A percentile compares a stretch with the other conserved stretches of the same genome.
These are phyloP conservation scores for Nymphalis urticae DNA, from an alignment of 2,888 invertebrate genomes.

Conservation along the genomic window DNA sequence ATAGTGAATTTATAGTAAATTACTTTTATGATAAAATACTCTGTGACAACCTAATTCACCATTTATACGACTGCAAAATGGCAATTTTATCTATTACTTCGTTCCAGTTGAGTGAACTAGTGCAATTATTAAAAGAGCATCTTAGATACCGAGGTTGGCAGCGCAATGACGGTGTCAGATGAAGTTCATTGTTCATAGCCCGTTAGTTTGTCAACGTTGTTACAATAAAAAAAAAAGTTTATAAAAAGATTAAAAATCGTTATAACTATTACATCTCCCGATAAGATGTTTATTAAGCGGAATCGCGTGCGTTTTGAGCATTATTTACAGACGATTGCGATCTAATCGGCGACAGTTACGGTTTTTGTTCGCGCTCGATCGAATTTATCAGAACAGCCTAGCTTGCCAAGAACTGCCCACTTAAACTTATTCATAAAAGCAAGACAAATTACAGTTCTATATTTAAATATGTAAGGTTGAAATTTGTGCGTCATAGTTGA, in stretches of 20 bases:
- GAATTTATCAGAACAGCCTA: constrained; percentile 22
- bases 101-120: no score
- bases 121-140: no score
- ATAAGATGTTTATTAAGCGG: background rate
- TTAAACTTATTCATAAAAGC: background rate
- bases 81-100: no score
- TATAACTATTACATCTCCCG: background rate
- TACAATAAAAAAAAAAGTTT: background rate
- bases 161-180: no score
- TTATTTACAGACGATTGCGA: constrained; percentile 36
- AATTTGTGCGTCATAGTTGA: background rate
- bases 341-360: constrained; percentile 37
- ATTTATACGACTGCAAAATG: no score
- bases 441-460: background rate
- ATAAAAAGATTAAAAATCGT: background rate
- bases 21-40: no score
- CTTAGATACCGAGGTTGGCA: no score
- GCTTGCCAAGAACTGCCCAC: constrained; percentile 20
- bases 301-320: constrained; percentile 26
- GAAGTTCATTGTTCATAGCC: no score
- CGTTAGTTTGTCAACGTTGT: background rate
- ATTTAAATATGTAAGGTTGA: background rate
- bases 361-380: constrained; percentile 21
- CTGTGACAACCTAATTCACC: no score
- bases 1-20: no score